A percentile compares a stretch with the other conserved stretches of the same genome.
phyloP scores from a whole-genome alignment of 2,113 vertebrate species.

The Chaenogobius annularis region DNA sequence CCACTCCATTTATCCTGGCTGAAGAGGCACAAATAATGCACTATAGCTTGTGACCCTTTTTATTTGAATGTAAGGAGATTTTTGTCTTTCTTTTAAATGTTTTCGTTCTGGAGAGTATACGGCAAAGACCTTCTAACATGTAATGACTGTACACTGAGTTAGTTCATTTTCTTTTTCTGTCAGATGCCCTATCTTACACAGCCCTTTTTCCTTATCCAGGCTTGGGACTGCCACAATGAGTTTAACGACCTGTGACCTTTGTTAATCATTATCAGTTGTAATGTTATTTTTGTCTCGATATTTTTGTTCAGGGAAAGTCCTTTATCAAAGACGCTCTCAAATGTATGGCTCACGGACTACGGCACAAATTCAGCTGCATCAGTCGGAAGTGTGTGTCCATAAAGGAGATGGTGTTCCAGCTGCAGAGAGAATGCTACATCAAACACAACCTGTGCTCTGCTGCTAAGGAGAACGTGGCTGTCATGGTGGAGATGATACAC shows the following conservation, averaged over 20 bases:
- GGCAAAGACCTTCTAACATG: background rate
- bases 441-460: conserved; percentile 95
- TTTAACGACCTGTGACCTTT: no score
- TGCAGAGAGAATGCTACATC: conserved; percentile 96
- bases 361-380: conserved; percentile 97
- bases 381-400: conserved; percentile 97
- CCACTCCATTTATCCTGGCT: background rate
- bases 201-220: no score
- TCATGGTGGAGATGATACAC: conserved; percentile 99
- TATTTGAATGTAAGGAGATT: no score
- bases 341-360: conserved; percentile 94
- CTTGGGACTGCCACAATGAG: no score
- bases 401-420: conserved; percentile 96
- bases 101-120: background rate
- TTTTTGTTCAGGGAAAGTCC: conserved; percentile 88
- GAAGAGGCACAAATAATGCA: no score
- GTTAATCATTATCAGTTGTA: background rate
- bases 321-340: conserved; percentile 98
- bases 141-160: no score
- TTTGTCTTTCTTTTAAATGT: no score
- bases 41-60: no score
- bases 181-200: no score
- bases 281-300: conserved; percentile 13
- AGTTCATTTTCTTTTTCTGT: no score
- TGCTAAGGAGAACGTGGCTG: conserved; percentile 91